These are phyloP conservation scores for Pristionchus pacificus DNA, from an alignment of 1,140 invertebrate genomes.

Conservation along the genomic window DNA sequence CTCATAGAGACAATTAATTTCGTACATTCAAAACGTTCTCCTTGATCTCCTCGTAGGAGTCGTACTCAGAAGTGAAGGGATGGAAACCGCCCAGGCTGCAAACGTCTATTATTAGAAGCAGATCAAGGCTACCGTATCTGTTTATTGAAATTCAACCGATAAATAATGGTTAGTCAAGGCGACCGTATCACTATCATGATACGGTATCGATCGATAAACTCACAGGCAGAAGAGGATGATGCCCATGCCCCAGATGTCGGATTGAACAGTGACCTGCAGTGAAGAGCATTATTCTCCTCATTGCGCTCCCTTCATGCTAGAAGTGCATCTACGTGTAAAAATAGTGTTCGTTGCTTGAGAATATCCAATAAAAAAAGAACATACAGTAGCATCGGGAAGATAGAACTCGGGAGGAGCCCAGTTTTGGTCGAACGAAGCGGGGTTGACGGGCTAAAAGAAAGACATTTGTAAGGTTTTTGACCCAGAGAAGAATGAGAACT, in stretches of 20 bases:
- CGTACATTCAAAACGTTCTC: conserved; percentile 28
- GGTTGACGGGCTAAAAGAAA: conserved; percentile 29
- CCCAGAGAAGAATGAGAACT: no score
- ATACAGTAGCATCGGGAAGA: conserved; percentile 72
- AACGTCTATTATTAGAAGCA: conserved; percentile 8
- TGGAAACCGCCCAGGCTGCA: conserved; percentile 77
- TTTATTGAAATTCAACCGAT: background rate
- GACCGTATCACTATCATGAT: conserved; percentile 21
- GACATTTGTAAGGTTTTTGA: conserved; percentile 62
- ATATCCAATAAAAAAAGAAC: no score
- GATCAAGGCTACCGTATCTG: no score
- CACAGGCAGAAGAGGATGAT: conserved; percentile 83
- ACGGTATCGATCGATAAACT: conserved; percentile 45
- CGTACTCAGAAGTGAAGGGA: conserved; percentile 78
- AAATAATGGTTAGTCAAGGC: background rate
- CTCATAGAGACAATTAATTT: no score
- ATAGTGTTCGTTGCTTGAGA: no score
- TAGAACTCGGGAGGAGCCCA: conserved; percentile 82
- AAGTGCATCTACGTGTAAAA: no score
- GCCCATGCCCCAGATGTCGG: conserved; percentile 92
- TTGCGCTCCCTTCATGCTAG: no score
- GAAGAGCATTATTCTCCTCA: no score
- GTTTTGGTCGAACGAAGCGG: conserved; percentile 39
- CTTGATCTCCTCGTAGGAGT: conserved; percentile 50
- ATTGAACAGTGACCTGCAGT: conserved; percentile 79